These are phyloP conservation scores for Vipera ursinii DNA, from an alignment of 2,797 vertebrate species.

Conservation along the genomic window DNA sequence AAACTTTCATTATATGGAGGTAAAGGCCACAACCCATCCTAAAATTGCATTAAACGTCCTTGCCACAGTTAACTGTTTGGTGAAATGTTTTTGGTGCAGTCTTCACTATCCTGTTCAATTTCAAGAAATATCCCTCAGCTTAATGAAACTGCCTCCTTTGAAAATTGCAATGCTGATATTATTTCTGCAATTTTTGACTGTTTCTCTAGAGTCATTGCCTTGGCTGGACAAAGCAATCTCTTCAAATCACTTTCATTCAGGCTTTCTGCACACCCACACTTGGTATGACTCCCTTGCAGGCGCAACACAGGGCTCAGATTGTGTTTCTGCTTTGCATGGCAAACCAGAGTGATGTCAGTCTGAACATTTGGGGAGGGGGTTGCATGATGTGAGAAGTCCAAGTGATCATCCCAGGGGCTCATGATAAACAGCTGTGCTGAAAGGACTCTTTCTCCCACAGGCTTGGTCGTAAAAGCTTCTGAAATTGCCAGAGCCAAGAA, in stretches of 20 bases:
- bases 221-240: conserved; percentile 10
- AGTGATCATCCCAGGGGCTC: not conserved
- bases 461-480: conserved; percentile 6
- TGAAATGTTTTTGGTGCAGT: not conserved
- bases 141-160: not conserved
- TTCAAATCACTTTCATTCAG: not conserved
- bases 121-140: not conserved
- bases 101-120: not conserved
- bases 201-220: not conserved
- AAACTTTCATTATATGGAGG: not conserved
- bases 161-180: not conserved
- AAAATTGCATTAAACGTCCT: not conserved
- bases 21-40: not conserved
- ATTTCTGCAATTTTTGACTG: not conserved
- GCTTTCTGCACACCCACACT: not conserved
- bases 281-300: too few relatives aligned
- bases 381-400: not conserved
- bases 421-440: conserved; percentile 17
- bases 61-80: not conserved
- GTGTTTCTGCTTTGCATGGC: not conserved
- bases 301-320: conserved; percentile 2
- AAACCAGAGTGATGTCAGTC: not conserved
- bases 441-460: conserved; percentile 14
- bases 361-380: not conserved
- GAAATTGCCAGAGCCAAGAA: not conserved